Base-by-base conservation (phyloP, 2,797 vertebrate species). In the Alcedo atthis region DNA sequence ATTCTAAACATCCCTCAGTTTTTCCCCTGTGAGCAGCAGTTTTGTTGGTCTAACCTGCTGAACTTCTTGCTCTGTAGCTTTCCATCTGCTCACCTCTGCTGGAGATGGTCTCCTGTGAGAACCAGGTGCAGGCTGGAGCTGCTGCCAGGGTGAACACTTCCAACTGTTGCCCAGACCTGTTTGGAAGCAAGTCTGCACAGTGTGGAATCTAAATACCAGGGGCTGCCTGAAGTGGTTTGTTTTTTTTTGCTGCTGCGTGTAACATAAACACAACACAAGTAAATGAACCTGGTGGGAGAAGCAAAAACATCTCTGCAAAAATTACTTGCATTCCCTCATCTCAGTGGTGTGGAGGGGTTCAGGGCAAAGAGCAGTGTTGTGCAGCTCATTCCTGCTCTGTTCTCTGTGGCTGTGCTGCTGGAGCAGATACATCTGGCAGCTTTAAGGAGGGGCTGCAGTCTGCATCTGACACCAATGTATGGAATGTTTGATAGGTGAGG, bases 81-180 rank as follows among this genome's bases (percentile, higher is more conserved):
- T 82, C 76, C 26, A 51, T 82, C n/a, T n/a, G 25, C n/a, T 80
- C 30, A 12, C 15, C 61, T 75, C 54, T 83, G 71, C 81, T 93
- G 81, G 71, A 85, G 79, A 49, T 73, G 63, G 62, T 61, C 62
- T 85, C 75, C 80, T 89, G 81, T 62, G 93, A 89, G 93, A 93
- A 78, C 79, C 76, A 58, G 53, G 22, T 53, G 69, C 17, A 48
- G 66, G 53, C 53, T 83, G 0, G 5, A 33, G 92, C 35, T 61
- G 78, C 28, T 80, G 75, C 57, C 81, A 82, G 67, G 82, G 32
- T 35, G 45, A 91, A 6, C 77, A 21, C 63, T 76, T 61, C 32
- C 81, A 75, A 7, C 83, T 63, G 19, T 81, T 89, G 88, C 90
- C 73, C 43, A 32, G 80, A 85, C 89, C 85, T 94, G 88, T 93